A percentile compares a stretch with the other conserved stretches of the same genome.
These are phyloP conservation scores for Anarsia innoxiella DNA, from an alignment of 2,888 invertebrate species.

Conservation along the genomic window DNA sequence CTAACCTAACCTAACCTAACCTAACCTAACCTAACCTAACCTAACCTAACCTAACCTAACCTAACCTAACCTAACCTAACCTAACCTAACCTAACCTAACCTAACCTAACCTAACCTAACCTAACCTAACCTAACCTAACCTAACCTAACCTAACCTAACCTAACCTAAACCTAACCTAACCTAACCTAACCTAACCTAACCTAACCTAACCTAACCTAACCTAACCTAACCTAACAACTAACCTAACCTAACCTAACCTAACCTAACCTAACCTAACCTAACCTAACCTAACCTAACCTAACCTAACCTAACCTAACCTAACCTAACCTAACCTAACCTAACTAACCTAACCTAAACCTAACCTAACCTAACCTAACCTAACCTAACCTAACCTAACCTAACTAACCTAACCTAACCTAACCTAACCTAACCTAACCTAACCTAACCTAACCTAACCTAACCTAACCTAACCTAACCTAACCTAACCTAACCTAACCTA, in stretches of 20 bases:
- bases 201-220: conserved; percentile 22
- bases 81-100: conserved; percentile 17
- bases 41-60: conserved; percentile 21
- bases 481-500: conserved; percentile 19
- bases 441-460: conserved; percentile 17
- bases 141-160: conserved; percentile 20
- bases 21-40: conserved; percentile 23
- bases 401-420: conserved; percentile 18
- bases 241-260: conserved; percentile 22
- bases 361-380: conserved; percentile 13
- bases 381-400: conserved; percentile 14
- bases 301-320: conserved; percentile 16
- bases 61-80: conserved; percentile 23
- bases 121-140: conserved; percentile 19
- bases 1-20: conserved; percentile 25
- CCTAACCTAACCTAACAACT: conserved; percentile 24
- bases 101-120: conserved; percentile 21
- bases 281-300: conserved; percentile 19
- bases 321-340: conserved; percentile 11
- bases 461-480: conserved; percentile 17
- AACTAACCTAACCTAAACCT: conserved; percentile 13
- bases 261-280: conserved; percentile 18
- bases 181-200: conserved; percentile 22
- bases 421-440: conserved; percentile 19
- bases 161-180: conserved; percentile 23